phyloP scores from a whole-genome alignment of 2,888 invertebrate species.

The Drosophila niveifrons region DNA sequence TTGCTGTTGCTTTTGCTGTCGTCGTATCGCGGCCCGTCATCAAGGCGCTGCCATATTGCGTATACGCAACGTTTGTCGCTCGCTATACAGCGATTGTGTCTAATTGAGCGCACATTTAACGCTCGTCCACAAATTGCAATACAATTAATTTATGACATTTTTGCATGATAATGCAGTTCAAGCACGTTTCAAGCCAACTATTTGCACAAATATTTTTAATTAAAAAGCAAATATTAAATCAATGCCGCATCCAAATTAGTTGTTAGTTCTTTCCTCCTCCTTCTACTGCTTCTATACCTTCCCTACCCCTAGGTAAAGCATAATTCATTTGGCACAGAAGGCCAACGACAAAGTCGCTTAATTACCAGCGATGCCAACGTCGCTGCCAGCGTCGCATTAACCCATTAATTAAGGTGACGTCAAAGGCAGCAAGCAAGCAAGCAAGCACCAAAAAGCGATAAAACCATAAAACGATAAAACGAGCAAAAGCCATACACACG shows the following conservation, averaged over 20 bases:
- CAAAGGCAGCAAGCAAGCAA: constrained; percentile 61
- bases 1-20: constrained; percentile 15
- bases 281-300: neutral
- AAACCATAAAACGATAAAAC: constrained; percentile 68
- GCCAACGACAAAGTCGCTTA: constrained; percentile 79
- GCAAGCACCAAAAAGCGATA: constrained; percentile 64
- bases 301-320: constrained; percentile 51
- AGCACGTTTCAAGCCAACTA: constrained; percentile 21
- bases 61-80: constrained; percentile 67
- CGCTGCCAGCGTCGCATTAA: constrained; percentile 71
- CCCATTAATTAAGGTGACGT: constrained; percentile 81
- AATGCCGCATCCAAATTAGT: constrained; percentile 70
- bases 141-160: constrained; percentile 72
- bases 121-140: constrained; percentile 58
- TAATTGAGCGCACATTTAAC: constrained; percentile 63
- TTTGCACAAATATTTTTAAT: constrained; percentile 44
- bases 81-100: constrained; percentile 55
- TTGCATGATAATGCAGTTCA: constrained; percentile 56
- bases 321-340: constrained; percentile 77
- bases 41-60: constrained; percentile 75
- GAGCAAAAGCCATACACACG: constrained; percentile 38
- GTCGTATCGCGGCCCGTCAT: constrained; percentile 70
- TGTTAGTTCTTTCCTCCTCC: constrained; percentile 47
- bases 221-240: constrained; percentile 77
- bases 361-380: constrained; percentile 68